Percentiles rank a stretch among this genome's conserved stretches.
Conservation (phyloP, 2,113 vertebrate species). For the Sinosuthora webbiana region DNA sequence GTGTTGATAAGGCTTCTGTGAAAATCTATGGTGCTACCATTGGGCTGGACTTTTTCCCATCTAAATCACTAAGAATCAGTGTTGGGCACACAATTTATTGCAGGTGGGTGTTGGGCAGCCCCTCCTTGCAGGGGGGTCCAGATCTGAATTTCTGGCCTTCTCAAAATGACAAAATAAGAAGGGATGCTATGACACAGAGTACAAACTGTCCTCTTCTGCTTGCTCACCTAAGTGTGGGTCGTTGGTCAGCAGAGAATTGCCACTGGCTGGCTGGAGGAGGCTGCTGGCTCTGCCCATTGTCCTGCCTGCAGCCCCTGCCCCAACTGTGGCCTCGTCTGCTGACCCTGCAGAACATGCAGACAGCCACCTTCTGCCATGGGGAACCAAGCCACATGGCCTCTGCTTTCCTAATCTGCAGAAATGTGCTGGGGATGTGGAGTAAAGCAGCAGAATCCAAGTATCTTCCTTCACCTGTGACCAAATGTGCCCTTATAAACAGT, state of each 20-base stretch:
- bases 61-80: background rate
- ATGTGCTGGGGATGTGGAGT: background rate
- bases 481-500: background rate
- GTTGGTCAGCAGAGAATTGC: background rate
- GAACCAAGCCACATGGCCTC: fast-evolving
- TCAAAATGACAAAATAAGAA: background rate
- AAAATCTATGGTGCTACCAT: background rate
- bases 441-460: background rate
- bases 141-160: background rate
- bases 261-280: fast-evolving
- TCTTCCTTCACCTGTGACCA: background rate
- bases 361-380: background rate
- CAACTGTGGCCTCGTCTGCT: background rate
- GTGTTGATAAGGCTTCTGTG: background rate
- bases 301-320: background rate
- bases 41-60: background rate
- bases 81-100: background rate
- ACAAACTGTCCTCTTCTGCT: background rate
- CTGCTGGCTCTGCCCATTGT: background rate
- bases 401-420: background rate
- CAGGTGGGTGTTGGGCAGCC: background rate
- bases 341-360: background rate
- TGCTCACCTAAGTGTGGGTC: background rate
- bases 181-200: background rate
- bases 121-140: background rate